Evolutionary conservation across 2,113 vertebrate genomes (phyloP), one percentile per base, ranked within the genome.

Genomic region (Blennius ocellaris): DNA sequence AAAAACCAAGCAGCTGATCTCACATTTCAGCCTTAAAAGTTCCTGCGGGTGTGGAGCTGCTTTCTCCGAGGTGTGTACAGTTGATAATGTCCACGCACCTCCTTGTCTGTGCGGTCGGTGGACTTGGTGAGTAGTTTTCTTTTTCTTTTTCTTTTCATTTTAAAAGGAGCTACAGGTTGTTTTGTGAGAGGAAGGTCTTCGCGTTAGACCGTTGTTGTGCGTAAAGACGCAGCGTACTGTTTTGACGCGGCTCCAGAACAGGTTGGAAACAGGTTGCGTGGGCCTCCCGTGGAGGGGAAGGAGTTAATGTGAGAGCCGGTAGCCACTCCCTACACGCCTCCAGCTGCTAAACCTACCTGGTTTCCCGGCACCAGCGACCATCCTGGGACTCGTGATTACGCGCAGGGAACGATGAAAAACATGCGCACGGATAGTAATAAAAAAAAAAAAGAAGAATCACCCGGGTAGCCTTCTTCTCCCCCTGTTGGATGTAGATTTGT

Each of bases 271-370:
- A 89, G 82, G 89, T 87, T 80, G 41, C 36, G 50, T 49, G 71
- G 57, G 36, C 64, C 51, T 53, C 44, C 6, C 17, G 5, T 1
- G 41, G 82, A 16, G 0, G 77, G 66, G 83, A 89, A 92, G 41
- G 89, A 60, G 92, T 94, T 92, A 92, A 92, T 11, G 9, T 1
- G 14, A 70, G 54, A 73, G 49, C 43, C 38, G 65, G 6, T 73
- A 69, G 86, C 93, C 93, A 92, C 92, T 90, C 93, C 93, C 92
- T n/a, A 69, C 73, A 83, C 73, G n/a, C 21, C 80, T 90, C 68
- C 86, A 78, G 75, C 76, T 70, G 68, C 82, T 89, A 30, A n/a
- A n/a, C 21, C 21, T 30, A 84, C 92, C 92, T 91, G 89, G 70
- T 84, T 77, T 74, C 82, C 64, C 67, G 12, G 73, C 70, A 7